Conservation (phyloP, 1,140 invertebrate genomes). For the Odontomachus brunneus region DNA sequence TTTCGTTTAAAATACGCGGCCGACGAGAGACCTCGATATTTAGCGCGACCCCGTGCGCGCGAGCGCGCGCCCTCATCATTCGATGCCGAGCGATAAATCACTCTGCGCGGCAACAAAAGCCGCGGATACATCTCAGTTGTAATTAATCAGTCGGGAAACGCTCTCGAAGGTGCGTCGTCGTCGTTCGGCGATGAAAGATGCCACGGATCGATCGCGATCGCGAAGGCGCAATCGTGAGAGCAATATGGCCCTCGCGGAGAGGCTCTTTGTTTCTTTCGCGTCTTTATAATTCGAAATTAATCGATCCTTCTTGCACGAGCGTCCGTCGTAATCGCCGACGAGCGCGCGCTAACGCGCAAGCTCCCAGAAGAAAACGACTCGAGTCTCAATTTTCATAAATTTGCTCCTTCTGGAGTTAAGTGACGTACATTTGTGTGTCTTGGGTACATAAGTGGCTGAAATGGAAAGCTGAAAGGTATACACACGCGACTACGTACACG, state of each 20-base stretch:
- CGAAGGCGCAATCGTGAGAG: slow-evolving; percentile 1
- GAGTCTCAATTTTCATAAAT: slow-evolving; percentile 48
- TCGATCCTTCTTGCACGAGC: too few species aligned
- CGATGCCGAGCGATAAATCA: slow-evolving; percentile 46
- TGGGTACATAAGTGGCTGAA: slow-evolving; percentile 14
- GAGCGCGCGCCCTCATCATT: slow-evolving; percentile 37
- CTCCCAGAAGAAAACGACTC: background rate
- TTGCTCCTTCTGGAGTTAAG: slow-evolving; percentile 22
- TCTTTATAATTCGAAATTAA: too few species aligned
- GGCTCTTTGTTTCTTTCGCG: too few species aligned
- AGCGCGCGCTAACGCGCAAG: too few species aligned
- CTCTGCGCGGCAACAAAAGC: slow-evolving; percentile 28
- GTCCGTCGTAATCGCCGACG: too few species aligned
- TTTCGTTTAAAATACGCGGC: slow-evolving; percentile 63
- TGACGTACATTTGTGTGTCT: slow-evolving; percentile 13
- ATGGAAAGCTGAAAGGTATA: slow-evolving; percentile 40
- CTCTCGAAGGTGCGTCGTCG: slow-evolving; percentile 23
- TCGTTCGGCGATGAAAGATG: slow-evolving; percentile 18
- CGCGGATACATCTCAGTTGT: slow-evolving; percentile 24
- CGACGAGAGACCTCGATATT: slow-evolving; percentile 58
- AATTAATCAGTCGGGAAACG: slow-evolving; percentile 51
- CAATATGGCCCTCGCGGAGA: background rate
- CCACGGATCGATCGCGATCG: slow-evolving; percentile 31
- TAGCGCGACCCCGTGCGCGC: slow-evolving; percentile 27
- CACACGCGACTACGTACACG: too few species aligned